Base-by-base conservation (phyloP, 2,797 vertebrate species). In the Scomberomorus guttatus region DNA sequence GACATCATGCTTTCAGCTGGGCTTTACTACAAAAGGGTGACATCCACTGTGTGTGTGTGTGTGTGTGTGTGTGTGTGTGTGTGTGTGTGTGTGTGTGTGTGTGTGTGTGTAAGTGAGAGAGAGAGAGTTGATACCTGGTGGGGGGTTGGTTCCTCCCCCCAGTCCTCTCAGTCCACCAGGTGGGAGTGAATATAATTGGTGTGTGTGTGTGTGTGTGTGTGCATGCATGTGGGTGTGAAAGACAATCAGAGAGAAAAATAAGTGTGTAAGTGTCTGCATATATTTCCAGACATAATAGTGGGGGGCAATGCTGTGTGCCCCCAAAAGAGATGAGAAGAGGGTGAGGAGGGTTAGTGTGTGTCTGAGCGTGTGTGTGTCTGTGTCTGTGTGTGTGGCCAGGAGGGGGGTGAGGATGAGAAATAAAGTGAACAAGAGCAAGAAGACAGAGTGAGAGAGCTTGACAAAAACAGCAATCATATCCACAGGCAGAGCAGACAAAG, bases 1-100 rank as follows among this genome's bases (percentile, higher is more conserved):
- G 93, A 95, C 94, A 93, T 95, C 95, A 95, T 94, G 87, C 83
- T 91, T 89, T 93, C 81, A 87, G 89, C 81, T 64, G 69, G 65
- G 81, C 48, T 50, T 81, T 84, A 84, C 80, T 84, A 42, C 60
- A 77, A 82, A 85, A 84, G 78, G 81, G 82, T 87, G 86, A 78
- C 83, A 89, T 84, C 75, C 61, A 74, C 71, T 48, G 62, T 77
- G 78, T 66, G 82, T 58, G 65, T 27, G 70, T 46, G 76, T 71
- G 55, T 73, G 60, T 29, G 72, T 64, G 69, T 67, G 64, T 72
- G 42, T 27, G 68, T 24, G 66, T 59, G 55, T 24, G 57, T 48
- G 52, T 51, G 68, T 44, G 58, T 59, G 66, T 50, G 50, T 18
- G 44, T 32, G 51, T n/a, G 51, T 6, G 60, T 52, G 51, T n/a